Base-by-base conservation (phyloP, 2,113 vertebrate species). In the Anthoscopus minutus region DNA sequence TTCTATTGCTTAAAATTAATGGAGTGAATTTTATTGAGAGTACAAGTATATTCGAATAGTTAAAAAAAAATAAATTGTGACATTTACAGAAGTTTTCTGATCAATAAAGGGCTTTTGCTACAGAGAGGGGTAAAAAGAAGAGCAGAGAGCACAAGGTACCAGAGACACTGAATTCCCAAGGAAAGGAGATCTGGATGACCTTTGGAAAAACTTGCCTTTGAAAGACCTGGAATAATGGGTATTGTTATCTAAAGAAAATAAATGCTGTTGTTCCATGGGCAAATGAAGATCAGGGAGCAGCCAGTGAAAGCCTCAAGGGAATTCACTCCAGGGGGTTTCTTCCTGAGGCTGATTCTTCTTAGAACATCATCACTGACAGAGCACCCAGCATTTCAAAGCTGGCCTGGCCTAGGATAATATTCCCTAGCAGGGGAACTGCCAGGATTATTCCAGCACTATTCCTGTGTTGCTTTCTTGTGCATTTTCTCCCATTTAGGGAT, bases 251-350 rank as follows among this genome's bases (percentile, higher is more conserved):
- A 54, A 81, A 77, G 88, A 33, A 65, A 89, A 93, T 1, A 71
- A 1, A 58, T 1, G 0, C 1, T 11, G 4, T 31, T 22, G 20
- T 65, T 65, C 27, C 70, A 12, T 2, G 53, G 57, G 74, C 45
- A 66, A 48, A 66, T 17, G 33, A 74, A 33, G 76, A 79, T 11
- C 45, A 28, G 42, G 28, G 77, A 54, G 54, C 33, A 66, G 6
- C 22, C 40, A 45, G 35, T 7, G 47, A 81, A 66, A 74, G 33
- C 21, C 44, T 73, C 23, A 7, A 53, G 74, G 67, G 50, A 74
- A 47, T 81, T 81, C 20, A 71, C 60, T 47, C 44, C 3, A 27
- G 0, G 1, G 17, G 13, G 2, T 48, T 54, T 73, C 25, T 20
- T 69, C 54, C 56, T 64, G 17, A 35, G 21, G 21, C 45, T 38